These are phyloP conservation scores for Anguilla megastoma DNA, from an alignment of 2,797 vertebrate species.

Conservation along the genomic window DNA sequence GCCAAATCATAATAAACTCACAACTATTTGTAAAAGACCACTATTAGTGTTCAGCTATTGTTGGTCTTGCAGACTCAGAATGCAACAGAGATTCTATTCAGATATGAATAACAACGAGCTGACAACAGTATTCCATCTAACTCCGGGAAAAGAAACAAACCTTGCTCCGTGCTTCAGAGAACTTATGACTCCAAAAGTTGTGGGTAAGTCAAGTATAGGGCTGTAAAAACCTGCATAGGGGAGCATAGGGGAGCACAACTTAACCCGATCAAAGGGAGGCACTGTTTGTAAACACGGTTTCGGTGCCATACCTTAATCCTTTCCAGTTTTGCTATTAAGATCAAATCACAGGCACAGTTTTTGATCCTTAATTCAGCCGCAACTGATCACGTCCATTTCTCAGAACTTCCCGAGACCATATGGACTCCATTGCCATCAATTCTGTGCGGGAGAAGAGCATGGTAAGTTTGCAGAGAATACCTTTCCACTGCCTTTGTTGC, in stretches of 20 bases:
- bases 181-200: not conserved
- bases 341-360: conserved; percentile 48
- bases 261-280: not conserved
- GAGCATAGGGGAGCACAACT: not conserved
- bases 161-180: not conserved
- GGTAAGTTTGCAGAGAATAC: conserved; percentile 82
- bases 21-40: not conserved
- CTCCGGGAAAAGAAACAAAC: not conserved
- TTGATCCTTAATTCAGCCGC: conserved; percentile 71
- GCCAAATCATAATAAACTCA: not conserved
- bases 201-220: not conserved
- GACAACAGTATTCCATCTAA: not conserved
- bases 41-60: not conserved
- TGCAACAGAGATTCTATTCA: not conserved
- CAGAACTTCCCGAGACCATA: conserved; percentile 88
- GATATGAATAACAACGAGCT: not conserved
- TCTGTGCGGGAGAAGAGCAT: conserved; percentile 74
- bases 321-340: conserved; percentile 48
- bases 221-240: not conserved
- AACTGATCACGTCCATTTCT: conserved; percentile 87
- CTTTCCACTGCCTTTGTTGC: conserved; percentile 52
- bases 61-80: not conserved
- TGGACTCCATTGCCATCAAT: conserved; percentile 87
- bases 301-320: conserved; percentile 47
- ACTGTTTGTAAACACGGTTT: conserved; percentile 32